These are phyloP conservation scores for Hirtodrosophila confusa DNA, from an alignment of 2,888 invertebrate species.

Conservation along the genomic window DNA sequence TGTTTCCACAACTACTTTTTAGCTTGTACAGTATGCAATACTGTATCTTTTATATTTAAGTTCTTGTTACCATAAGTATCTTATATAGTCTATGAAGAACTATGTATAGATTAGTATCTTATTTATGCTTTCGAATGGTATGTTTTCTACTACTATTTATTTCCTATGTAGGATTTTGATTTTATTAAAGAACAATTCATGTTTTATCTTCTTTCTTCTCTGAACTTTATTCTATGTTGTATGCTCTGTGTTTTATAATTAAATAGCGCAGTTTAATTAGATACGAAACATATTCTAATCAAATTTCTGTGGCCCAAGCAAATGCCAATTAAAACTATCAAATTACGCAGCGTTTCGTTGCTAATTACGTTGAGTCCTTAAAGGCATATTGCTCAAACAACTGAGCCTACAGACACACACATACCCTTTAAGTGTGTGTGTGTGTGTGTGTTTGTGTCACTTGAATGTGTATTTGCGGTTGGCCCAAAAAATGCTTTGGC, in stretches of 20 bases:
- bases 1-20: too few species aligned
- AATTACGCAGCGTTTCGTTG: constrained; percentile 56
- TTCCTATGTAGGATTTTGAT: too few species aligned
- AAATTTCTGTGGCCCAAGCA: constrained; percentile 57
- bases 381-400: constrained; percentile 44
- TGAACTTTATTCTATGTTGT: constrained; percentile 1
- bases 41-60: too few species aligned
- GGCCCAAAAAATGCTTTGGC: constrained; percentile 60
- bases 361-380: constrained; percentile 59
- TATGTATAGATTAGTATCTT: too few species aligned
- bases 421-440: not conserved
- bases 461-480: constrained; percentile 56
- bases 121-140: too few species aligned
- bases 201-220: too few species aligned
- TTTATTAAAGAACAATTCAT: too few species aligned
- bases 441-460: constrained; percentile 1
- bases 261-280: constrained; percentile 43
- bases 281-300: constrained; percentile 56
- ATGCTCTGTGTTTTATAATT: constrained; percentile 19
- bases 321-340: constrained; percentile 77
- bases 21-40: too few species aligned
- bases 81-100: too few species aligned
- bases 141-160: too few species aligned
- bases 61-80: too few species aligned
- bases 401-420: constrained; percentile 6